These are phyloP conservation scores for Thereva nobilitata DNA, from an alignment of 2,888 invertebrate genomes.

Conservation along the genomic window DNA sequence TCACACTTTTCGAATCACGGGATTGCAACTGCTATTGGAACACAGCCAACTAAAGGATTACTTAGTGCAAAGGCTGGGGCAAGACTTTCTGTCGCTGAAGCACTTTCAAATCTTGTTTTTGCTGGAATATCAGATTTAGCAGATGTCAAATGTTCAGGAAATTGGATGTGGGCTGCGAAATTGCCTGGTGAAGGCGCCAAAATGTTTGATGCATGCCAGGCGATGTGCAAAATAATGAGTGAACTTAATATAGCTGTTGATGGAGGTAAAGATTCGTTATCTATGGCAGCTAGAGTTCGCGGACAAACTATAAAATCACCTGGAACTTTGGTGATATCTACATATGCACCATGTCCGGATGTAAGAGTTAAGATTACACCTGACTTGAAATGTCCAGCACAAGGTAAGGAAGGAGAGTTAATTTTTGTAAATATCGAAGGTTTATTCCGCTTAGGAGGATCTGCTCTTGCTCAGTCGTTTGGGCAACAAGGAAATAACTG, in stretches of 20 bases:
- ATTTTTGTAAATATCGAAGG: constrained; percentile 81
- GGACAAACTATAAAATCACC: constrained; percentile 73
- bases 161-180: constrained; percentile 99
- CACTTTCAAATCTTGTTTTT: constrained; percentile 87
- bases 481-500: constrained; percentile 78
- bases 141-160: constrained; percentile 98
- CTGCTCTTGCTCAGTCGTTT: constrained; percentile 89
- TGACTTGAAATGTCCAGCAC: constrained; percentile 74
- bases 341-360: constrained; percentile 94
- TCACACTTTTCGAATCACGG: constrained; percentile 83
- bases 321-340: constrained; percentile 92
- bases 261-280: constrained; percentile 96
- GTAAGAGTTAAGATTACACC: constrained; percentile 87
- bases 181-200: constrained; percentile 88
- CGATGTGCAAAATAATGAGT: constrained; percentile 85
- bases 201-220: constrained; percentile 82
- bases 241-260: constrained; percentile 85
- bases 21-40: constrained; percentile 93
- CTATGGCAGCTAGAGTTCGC: constrained; percentile 91
- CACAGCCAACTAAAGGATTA: constrained; percentile 93
- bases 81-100: constrained; percentile 92
- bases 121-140: constrained; percentile 67
- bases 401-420: constrained; percentile 66
- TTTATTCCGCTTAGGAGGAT: constrained; percentile 82
- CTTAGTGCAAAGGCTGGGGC: constrained; percentile 84